Evolutionary conservation across 2,113 vertebrate species (phyloP).

Genomic region (Osmerus eperlanus): DNA sequence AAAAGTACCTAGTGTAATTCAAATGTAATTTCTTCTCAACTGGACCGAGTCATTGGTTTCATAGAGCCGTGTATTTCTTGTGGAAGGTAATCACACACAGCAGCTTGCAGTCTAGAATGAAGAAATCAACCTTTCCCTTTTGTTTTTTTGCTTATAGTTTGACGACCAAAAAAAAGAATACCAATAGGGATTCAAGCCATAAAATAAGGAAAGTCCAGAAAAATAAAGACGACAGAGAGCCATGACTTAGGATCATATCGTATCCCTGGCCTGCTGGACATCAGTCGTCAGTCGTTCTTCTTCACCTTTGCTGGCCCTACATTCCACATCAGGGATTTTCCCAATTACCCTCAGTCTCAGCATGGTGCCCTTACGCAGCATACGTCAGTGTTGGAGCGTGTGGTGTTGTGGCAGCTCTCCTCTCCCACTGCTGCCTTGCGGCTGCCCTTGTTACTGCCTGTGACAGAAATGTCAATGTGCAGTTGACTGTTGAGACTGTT

Average conservation of each 20-base stretch:
- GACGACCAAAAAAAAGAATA: no score
- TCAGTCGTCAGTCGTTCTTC: neutral
- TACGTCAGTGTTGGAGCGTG: constrained; percentile 12
- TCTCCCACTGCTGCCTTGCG: constrained; percentile 18
- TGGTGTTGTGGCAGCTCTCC: constrained; percentile 1
- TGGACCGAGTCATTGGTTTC: neutral
- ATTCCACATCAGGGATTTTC: neutral
- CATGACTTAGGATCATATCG: no score
- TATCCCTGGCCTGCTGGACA: no score
- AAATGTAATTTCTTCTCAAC: neutral
- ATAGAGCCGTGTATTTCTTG: neutral
- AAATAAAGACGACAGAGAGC: no score
- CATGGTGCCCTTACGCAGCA: neutral
- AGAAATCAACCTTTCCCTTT: no score
- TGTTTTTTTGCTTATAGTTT: no score
- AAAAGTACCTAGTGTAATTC: neutral
- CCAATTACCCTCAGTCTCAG: neutral
- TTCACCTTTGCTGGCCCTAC: neutral
- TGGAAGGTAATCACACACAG: neutral
- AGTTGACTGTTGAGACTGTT: constrained; percentile 34
- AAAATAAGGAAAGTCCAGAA: no score
- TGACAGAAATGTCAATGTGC: constrained; percentile 64
- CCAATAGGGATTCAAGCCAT: no score
- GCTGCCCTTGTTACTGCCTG: constrained; percentile 52
- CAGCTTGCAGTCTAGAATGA: constrained; percentile 2